Conservation (phyloP, 2,888 invertebrate species). For the Andrena trimmerana region DNA sequence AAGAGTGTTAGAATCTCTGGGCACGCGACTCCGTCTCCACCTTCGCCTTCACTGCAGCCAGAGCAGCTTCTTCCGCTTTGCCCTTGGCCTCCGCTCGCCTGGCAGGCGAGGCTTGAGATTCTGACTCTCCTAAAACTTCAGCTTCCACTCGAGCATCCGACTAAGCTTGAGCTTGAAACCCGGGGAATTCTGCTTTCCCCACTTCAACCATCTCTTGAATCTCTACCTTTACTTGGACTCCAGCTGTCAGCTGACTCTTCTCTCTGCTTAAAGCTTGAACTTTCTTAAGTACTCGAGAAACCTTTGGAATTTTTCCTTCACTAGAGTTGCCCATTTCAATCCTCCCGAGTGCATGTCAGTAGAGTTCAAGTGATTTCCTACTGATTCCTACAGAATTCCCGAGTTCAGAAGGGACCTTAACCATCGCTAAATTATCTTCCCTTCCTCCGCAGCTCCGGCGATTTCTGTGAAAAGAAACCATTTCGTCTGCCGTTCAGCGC, state of each 20-base stretch:
- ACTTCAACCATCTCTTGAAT: background rate
- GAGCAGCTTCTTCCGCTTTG: background rate
- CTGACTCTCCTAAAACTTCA: background rate
- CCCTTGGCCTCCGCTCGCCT: background rate
- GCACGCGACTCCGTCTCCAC: conserved; percentile 18
- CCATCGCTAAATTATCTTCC: background rate
- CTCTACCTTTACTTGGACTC: background rate
- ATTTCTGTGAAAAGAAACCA: too few species aligned
- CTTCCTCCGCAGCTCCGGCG: background rate
- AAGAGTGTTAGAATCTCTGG: background rate
- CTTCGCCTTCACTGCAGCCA: background rate
- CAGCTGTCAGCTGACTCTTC: too few species aligned
- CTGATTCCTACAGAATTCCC: too few species aligned
- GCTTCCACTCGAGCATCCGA: conserved; percentile 8
- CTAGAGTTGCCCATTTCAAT: too few species aligned
- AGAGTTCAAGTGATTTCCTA: too few species aligned
- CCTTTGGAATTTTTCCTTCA: too few species aligned
- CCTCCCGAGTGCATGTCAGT: too few species aligned
- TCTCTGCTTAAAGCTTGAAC: too few species aligned
- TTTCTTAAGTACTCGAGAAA: too few species aligned
- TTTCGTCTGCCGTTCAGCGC: background rate
- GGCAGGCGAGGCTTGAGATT: background rate
- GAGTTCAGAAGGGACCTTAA: background rate
- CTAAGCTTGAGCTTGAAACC: background rate
- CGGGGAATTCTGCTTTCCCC: background rate